Base-by-base conservation (phyloP, 2,888 invertebrate species). In the Euplexia lucipara region DNA sequence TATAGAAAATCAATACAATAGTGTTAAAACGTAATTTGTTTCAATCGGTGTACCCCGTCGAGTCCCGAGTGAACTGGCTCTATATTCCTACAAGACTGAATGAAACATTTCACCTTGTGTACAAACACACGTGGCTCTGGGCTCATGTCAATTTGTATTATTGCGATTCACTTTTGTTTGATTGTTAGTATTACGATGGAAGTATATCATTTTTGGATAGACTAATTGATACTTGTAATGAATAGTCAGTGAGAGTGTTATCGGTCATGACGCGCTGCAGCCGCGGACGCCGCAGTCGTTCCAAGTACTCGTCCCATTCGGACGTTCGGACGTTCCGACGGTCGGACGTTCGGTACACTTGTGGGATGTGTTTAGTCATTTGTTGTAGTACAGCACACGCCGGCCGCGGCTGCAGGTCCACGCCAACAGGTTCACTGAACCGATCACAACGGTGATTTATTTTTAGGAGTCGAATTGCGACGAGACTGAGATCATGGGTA, bases 31-130 rank as follows among this genome's bases (percentile, higher is more conserved):
- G 86, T 88, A 83, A 83, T 88, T 90, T 87, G 89, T 92, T 91
- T 90, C 88, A 89, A 90, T 90, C 88, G 89, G 86, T 86, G 88
- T 90, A 83, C 83, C 84, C 88, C 85, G 82, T 81, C 84, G 88
- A 89, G 91, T 89, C 90, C 91, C 88, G 88, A 88, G 83, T 80
- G 86, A 86, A 86, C 86, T 85, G 88, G 87, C 89, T 90, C 83
- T 85, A 83, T 83, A 90, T 86, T 88, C 86, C 86, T 89, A 90
- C 92, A 93, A 94, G 94, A 95, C 95, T 95, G 95, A 94, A 89
- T 86, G 91, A 85, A 88, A 92, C 91, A 90, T 91, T 89, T 91
- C 92, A 91, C 89, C 88, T 89, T 84, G 87, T 88, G 89, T 90
- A 88, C 86, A 86, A 84, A 53, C 44, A 83, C 75, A 82, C 84